Evolutionary conservation across 2,888 invertebrate species (phyloP), one percentile per base, ranked within the genome.

Genomic region (Agrochola macilenta): DNA sequence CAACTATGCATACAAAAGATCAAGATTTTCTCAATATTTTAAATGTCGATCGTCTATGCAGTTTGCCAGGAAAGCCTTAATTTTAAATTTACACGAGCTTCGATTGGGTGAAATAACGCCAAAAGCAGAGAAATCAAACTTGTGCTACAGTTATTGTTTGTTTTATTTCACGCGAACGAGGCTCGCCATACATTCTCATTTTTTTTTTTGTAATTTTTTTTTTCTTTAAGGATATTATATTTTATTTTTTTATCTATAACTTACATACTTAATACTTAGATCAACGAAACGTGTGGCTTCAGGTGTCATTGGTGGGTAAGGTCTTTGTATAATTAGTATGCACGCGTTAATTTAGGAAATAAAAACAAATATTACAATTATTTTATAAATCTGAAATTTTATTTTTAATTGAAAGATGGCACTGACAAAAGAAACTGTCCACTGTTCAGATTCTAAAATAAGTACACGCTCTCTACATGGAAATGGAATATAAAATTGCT

Each of bases 221-320:
- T 90, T 91, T 90, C 39, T 93, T 94, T 93, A 92, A 89, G 89
- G 86, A 89, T 93, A 93, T 93, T 92, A 92, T 93, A 92, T 92
- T 94, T 94, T 92, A 92, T 92, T 93, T 88, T 90, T 93, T 96
- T 95, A 95, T 93, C 95, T 96, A 95, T 92, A 95, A 95, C 96
- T 96, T 96, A 96, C 93, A 93, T 95, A 95, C 92, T 95, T 96
- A 96, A 96, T 96, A 96, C 96, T 96, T 96, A 96, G 92, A 94
- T 93, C 93, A 93, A 95, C 92, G 93, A 95, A 93, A 95, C 96
- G 95, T 95, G 96, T 96, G 95, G 95, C 94, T 94, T 95, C 93
- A 92, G 95, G 93, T 95, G 95, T 95, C 93, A 94, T 96, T 96
- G 96, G 96, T 96, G 96, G 96, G 96, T 93, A 95, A 92, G 93